Base-by-base conservation (phyloP, 1,140 invertebrate genomes). In the Eurosta solidaginis region DNA sequence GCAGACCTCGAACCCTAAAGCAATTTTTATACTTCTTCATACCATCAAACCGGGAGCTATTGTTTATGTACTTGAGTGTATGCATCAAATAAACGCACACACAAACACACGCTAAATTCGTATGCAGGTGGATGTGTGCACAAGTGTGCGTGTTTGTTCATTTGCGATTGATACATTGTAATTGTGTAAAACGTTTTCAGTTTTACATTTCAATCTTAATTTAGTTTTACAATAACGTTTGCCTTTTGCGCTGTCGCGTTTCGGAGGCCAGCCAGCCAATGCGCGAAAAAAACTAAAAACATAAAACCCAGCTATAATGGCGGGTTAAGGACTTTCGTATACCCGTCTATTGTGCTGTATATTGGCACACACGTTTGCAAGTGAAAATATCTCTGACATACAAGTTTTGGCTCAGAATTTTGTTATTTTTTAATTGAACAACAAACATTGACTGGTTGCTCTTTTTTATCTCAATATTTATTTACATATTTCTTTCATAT, bases 191-290 rank as follows among this genome's bases (percentile, higher is more conserved):
- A 82, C 83, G 85, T 84, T 86, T 86, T 86, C 85, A 86, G 85
- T 86, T 86, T 86, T 84, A 86, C 83, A 86, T 86, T 86, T 86
- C 85, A 86, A 86, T 86, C 85, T 86, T 86, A 86, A 86, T 86
- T 86, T 86, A 86, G 85, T 86, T 86, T 81, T 81, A 80, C 81
- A 83, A 84, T 77, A 83, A 85, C 83, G 83, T 85, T 85, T 84
- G 52, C 50, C 54, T 78, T 78, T 75, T 74, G 73, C 73, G 59
- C 59, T 68, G 36, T 40, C 33, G 20, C 33, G 22, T 33, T 12
- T 0, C 29, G 20, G 12, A 9, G n/a, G 3, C 7, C 12, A 9
- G n/a, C n/a, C n/a, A 1, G 45, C 45, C 45, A 47, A 47, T 47
- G 45, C 4, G 14, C 14, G 12, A 7, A 20, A 36, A 68, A 22